phyloP scores from a whole-genome alignment of 2,888 invertebrate species.

The Malthinus flaveolus region DNA sequence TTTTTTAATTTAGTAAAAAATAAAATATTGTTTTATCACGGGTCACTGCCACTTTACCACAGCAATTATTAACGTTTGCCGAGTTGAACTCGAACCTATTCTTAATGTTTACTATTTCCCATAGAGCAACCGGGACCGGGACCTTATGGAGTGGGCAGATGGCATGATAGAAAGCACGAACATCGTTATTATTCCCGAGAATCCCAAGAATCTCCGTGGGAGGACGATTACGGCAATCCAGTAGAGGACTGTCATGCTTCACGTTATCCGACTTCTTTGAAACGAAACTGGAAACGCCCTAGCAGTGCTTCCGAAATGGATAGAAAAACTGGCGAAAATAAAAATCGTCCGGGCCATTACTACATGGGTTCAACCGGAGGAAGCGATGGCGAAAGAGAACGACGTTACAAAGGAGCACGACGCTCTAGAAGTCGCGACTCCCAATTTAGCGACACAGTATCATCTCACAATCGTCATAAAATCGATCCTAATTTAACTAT shows the following conservation, averaged over 20 bases:
- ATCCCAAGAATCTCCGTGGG: conserved; percentile 62
- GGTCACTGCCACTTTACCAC: too few relatives aligned
- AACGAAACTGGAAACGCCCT: conserved; percentile 59
- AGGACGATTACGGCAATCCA: conserved; percentile 59
- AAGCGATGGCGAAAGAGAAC: conserved; percentile 61
- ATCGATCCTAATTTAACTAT: conserved; percentile 46
- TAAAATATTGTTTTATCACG: neutral
- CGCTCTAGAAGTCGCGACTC: conserved; percentile 56
- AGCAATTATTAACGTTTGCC: too few relatives aligned
- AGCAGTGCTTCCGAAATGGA: conserved; percentile 63
- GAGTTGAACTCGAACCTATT: neutral
- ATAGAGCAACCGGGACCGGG: conserved; percentile 42
- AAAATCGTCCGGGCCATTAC: conserved; percentile 43
- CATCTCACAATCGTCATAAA: conserved; percentile 46
- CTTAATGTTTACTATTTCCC: conserved; percentile 1
- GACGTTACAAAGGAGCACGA: conserved; percentile 57
- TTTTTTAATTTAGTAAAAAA: neutral
- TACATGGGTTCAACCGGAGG: conserved; percentile 47
- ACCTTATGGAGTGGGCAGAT: conserved; percentile 43
- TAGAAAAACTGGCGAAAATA: conserved; percentile 53
- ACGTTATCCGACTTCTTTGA: conserved; percentile 45
- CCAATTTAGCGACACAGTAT: conserved; percentile 48
- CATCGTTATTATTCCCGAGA: conserved; percentile 50
- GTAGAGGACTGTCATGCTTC: conserved; percentile 46
- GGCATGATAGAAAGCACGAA: conserved; percentile 53